These are phyloP conservation scores for Aplysia californica DNA, from an alignment of 1,140 invertebrate genomes.

Conservation along the genomic window DNA sequence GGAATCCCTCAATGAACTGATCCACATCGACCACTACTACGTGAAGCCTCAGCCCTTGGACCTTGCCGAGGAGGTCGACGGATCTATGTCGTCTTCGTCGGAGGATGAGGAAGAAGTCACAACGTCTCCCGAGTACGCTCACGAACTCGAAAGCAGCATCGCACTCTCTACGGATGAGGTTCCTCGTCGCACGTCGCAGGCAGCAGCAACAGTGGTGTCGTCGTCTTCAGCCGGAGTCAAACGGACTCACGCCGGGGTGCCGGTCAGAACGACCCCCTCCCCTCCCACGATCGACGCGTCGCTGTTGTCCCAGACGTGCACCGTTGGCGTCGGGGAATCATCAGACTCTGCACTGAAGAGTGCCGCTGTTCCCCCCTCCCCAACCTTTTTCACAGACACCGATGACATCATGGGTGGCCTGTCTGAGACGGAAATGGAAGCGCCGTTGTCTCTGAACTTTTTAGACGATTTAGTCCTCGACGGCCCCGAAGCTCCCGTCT, in stretches of 20 bases:
- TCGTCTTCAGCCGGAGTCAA: no score
- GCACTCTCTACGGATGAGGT: neutral
- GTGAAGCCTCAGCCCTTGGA: constrained; percentile 54
- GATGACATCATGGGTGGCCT: constrained; percentile 2
- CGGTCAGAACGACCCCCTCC: neutral
- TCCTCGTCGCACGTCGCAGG: constrained; percentile 9
- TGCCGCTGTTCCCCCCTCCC: no score
- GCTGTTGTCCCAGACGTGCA: neutral
- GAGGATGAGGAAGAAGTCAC: no score
- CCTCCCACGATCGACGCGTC: neutral
- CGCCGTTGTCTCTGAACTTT: constrained; percentile 13
- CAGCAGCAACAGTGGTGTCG: neutral
- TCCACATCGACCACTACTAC: constrained; percentile 66
- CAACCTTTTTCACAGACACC: neutral
- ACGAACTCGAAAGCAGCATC: constrained; percentile 15
- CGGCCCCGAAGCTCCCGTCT: neutral
- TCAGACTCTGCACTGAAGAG: no score
- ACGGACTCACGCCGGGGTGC: no score
- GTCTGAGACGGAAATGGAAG: constrained; percentile 18
- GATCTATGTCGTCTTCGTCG: no score
- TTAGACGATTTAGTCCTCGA: constrained; percentile 9
- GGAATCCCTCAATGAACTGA: constrained; percentile 69
- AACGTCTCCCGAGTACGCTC: neutral
- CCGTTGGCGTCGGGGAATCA: neutral
- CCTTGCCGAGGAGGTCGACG: no score